Conservation (phyloP, 2,113 vertebrate species). For the Oplegnathus fasciatus region DNA sequence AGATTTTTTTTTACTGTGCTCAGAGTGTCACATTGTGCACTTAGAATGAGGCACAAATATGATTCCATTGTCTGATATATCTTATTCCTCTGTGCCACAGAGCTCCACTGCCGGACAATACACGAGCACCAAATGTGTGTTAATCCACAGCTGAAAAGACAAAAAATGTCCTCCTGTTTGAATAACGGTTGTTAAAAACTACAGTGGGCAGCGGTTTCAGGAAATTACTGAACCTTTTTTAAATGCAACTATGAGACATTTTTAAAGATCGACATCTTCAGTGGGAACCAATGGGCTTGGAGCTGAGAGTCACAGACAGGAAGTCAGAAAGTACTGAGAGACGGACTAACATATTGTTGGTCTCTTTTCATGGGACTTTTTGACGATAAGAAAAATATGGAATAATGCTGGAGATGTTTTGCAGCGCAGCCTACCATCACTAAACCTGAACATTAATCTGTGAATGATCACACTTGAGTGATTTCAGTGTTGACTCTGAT, state of each 20-base stretch:
- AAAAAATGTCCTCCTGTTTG: no score
- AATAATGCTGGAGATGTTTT: neutral
- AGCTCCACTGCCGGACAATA: neutral
- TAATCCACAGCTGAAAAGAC: no score
- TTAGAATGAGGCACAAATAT: neutral
- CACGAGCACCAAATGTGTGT: no score
- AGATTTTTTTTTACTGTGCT: neutral
- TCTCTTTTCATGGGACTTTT: neutral
- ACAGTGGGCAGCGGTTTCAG: neutral
- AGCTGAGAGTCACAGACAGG: neutral
- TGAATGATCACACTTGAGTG: conserved; percentile 6
- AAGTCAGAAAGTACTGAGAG: neutral
- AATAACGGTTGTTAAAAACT: neutral
- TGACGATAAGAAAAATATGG: neutral
- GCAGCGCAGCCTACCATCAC: neutral
- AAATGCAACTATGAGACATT: neutral
- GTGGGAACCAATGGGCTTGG: neutral
- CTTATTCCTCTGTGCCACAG: neutral
- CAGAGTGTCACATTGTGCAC: neutral
- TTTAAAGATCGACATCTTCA: neutral
- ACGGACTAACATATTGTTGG: neutral
- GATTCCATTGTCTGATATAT: neutral
- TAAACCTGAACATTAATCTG: conserved; percentile 7
- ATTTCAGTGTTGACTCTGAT: neutral
- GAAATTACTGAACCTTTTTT: no score